Evolutionary conservation across 2,888 invertebrate genomes (phyloP).

Genomic region (Synergus itoensis): DNA sequence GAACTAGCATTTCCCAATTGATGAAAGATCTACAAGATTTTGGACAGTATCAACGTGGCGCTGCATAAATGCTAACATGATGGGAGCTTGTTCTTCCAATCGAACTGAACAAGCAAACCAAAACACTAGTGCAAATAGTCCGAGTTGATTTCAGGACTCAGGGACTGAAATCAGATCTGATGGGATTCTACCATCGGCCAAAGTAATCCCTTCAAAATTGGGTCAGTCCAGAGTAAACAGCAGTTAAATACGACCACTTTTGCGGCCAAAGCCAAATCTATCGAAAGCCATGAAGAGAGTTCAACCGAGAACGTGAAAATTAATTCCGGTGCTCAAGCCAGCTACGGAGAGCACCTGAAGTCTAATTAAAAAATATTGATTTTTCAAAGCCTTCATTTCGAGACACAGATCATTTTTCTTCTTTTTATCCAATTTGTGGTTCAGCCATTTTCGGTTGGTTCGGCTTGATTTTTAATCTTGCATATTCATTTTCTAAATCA

Average conservation of each 20-base stretch:
- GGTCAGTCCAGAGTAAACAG: conserved; percentile 16
- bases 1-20: not conserved
- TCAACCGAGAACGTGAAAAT: conserved; percentile 23
- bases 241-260: conserved; percentile 25
- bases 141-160: conserved; percentile 22
- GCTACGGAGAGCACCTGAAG: conserved; percentile 4
- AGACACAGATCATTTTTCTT: not conserved
- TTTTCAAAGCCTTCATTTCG: not conserved
- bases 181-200: conserved; percentile 19
- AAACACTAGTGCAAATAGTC: conserved; percentile 28
- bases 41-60: not conserved
- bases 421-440: not conserved
- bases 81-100: conserved; percentile 15
- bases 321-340: conserved; percentile 16
- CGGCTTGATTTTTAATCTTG: not conserved
- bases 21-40: conserved; percentile 3
- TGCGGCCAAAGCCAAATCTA: conserved; percentile 26
- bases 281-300: conserved; percentile 19
- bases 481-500: not conserved
- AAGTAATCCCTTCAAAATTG: conserved; percentile 31
- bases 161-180: conserved; percentile 13
- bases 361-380: conserved; percentile 37
- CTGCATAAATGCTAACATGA: conserved; percentile 15
- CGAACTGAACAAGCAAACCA: conserved; percentile 33
- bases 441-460: not conserved